Base-by-base conservation (phyloP, 2,797 vertebrate species). In the Pagetopsis macropterus region DNA sequence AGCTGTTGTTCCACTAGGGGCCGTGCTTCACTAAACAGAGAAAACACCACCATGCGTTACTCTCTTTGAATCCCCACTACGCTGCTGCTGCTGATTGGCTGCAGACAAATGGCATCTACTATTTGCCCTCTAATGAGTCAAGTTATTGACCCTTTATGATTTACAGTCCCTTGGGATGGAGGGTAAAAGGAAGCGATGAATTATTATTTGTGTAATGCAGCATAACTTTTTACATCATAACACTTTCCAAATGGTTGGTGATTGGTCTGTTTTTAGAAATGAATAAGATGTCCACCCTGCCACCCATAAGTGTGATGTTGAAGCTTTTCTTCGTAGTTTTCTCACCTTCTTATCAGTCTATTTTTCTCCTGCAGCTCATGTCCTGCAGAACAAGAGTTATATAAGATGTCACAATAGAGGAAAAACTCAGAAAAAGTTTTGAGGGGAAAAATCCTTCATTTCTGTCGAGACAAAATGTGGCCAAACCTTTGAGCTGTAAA, bases 1-100 rank as follows among this genome's bases (percentile, higher is more conserved):
- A 40, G 21, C 2, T 2, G 3, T 0, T 49, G 6, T 5, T 27
- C 88, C 90, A 63, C 78, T 49, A 78, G 89, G 76, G 69, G 91
- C 4, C 86, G 85, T 16, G 37, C 70, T 89, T 62, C 44, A 52
- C 75, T 57, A 56, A 2, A 46, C 8, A 37, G 33, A 23, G 40
- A 15, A 15, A 37, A 37, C 37, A 46, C 41, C 59, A 41, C 33
- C 46, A 31, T 10, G 19, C 27, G 55, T 27, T 1, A 3, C 1
- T 3, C 21, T 50, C 31, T 27, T 1, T 44, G 21, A 56, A 27
- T 14, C 17, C 27, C 16, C 19, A 1, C 31, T 10, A 3, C 27
- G 17, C 8, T 10, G 16, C 9, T 2, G 40, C 68, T 44, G 61
- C 46, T 72, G 60, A 77, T 52, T 76, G 69, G 76, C 4, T 16